Evolutionary conservation across 2,113 vertebrate genomes (phyloP).

Genomic region (Pelvicachromis taeniatus): DNA sequence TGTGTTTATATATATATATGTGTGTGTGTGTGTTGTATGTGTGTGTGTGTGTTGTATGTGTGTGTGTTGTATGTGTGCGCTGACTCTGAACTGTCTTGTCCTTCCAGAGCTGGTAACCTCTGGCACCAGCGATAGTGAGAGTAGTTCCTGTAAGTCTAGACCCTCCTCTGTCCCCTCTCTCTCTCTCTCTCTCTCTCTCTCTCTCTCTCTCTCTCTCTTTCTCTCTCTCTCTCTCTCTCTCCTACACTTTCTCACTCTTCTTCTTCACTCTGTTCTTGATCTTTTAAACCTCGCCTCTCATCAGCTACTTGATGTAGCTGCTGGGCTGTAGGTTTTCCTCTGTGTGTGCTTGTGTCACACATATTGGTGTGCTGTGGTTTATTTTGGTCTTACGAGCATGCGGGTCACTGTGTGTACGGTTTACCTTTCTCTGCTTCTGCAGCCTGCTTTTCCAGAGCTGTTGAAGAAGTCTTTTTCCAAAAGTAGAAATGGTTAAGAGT

Average conservation of each 20-base stretch:
- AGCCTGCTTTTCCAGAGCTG: constrained; percentile 24
- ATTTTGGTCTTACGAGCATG: neutral
- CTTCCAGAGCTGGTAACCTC: constrained; percentile 98
- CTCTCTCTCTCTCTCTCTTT: neutral
- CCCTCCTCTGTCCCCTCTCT: constrained; percentile 20
- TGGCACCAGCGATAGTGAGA: constrained; percentile 99
- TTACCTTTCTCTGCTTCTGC: neutral
- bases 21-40: constrained; percentile 44
- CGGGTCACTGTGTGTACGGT: neutral
- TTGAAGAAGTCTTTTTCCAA: neutral
- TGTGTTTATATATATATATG: constrained; percentile 14
- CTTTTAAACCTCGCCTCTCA: neutral
- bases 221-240: neutral
- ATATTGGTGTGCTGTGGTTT: neutral
- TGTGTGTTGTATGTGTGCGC: constrained; percentile 55
- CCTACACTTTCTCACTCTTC: neutral
- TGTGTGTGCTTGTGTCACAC: neutral
- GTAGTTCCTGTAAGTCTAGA: constrained; percentile 96
- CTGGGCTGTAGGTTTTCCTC: neutral
- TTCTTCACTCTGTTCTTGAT: neutral
- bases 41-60: constrained; percentile 21
- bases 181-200: neutral
- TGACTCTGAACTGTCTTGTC: constrained; percentile 83
- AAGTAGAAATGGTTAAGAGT: neutral
- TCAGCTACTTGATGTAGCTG: neutral